These are phyloP conservation scores for Macrocentrus cingulum DNA, from an alignment of 1,140 invertebrate species.

Conservation along the genomic window DNA sequence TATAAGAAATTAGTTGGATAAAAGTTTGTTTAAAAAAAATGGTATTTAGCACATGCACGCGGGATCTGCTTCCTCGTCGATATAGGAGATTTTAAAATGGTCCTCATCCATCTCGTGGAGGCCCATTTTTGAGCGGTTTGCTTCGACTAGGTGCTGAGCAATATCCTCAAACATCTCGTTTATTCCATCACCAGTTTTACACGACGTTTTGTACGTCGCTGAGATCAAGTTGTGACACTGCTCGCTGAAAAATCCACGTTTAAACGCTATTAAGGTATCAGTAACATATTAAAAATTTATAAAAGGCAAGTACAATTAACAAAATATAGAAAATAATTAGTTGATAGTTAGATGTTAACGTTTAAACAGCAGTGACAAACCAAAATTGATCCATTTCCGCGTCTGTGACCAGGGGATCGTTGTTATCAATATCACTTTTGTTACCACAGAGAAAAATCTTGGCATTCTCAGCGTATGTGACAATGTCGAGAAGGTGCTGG, in stretches of 20 bases:
- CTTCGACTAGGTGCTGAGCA: conserved; percentile 74
- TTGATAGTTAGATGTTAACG: no score
- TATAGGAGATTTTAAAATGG: conserved; percentile 74
- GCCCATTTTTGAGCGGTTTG: conserved; percentile 79
- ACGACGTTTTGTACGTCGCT: conserved; percentile 87
- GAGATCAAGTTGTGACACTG: conserved; percentile 90
- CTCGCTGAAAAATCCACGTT: conserved; percentile 63
- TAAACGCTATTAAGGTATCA: no score
- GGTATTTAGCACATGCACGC: conserved; percentile 66
- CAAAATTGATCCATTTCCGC: conserved; percentile 89
- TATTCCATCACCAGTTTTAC: conserved; percentile 83
- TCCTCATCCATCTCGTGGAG: conserved; percentile 76
- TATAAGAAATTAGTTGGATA: no score
- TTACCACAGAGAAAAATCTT: conserved; percentile 93
- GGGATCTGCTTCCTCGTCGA: conserved; percentile 65
- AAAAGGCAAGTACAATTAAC: no score
- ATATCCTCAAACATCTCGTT: conserved; percentile 91
- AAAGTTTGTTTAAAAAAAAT: no score
- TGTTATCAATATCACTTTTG: conserved; percentile 77
- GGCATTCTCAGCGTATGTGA: conserved; percentile 89
- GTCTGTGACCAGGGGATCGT: conserved; percentile 77
- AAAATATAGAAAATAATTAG: no score
- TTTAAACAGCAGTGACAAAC: conserved; percentile 47
- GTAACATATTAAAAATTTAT: no score
- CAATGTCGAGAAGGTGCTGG: conserved; percentile 87